Evolutionary conservation across 2,113 vertebrate species (phyloP), one percentile per base, ranked within the genome.

Genomic region (Sylvilagus bachmani): DNA sequence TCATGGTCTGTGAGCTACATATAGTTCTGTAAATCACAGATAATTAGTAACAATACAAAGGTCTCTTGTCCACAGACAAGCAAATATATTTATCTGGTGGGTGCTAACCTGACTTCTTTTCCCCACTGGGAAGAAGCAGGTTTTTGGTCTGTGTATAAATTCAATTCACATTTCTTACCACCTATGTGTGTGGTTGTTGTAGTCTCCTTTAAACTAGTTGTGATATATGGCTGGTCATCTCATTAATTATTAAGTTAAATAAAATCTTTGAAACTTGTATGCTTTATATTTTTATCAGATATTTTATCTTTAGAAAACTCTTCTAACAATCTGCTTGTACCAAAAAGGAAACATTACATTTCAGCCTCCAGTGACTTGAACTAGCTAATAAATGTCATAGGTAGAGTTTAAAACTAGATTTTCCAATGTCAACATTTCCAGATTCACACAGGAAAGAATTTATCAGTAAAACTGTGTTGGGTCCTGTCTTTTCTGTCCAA

Each of bases 361-460:
- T 71, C 29, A 64, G 49, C 24, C 24, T 86, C 58, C 31, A 67
- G 38, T 51, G 27, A 80, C 58, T 69, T 73, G 49, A 62, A 78
- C 55, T 33, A 82, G 58, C 14, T 77, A 77, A 33, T 22, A 16
- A 95, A 51, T 84, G 49, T n/a, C 21, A 38, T 62, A 83, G 1
- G 11, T 53, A 94, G 10, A 67, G 77, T 81, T 92, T 88, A 51
- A 87, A 84, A 8, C 24, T 22, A 53, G 24, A 93, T 33, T 94
- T 94, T 90, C 33, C 84, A 77, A 49, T 29, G 58, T 87, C 49
- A 89, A 84, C 36, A 80, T 70, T 82, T 85, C 71, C 38, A 77
- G 49, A 58, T 67, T 89, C 77, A 67, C 22, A 8, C 2, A 64
- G 44, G 29, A 83, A 69, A 87, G 81, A 78, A 44, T 4, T 55